Evolutionary conservation across 2,113 vertebrate genomes (phyloP), one percentile per base, ranked within the genome.

Genomic region (Oryzias celebensis): DNA sequence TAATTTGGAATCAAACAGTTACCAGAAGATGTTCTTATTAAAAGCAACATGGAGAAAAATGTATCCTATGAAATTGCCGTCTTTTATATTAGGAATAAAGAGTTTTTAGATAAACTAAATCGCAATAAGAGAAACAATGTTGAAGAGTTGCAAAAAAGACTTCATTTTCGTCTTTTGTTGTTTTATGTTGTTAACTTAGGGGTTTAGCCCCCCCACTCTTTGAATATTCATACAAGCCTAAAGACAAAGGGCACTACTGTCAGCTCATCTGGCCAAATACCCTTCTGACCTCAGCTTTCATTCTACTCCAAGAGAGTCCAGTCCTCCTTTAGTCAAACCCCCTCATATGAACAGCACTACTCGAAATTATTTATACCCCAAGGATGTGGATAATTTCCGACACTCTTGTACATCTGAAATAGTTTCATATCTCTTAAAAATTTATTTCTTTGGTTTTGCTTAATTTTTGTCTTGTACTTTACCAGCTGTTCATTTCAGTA

Each of bases 181-280:
- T 2, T 60, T 60, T 69, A 80, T 78, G 68, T 71, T 73, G 75
- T 45, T 62, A 81, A 71, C 73, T 77, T 75, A 84, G 14, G 58
- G 73, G 55, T 68, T 57, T 53, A 36, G 56, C 24, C 71, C 62
- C 65, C 52, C 57, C 45, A 28, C 26, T 28, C 7, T 66, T 69
- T 69, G 65, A 80, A 65, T 59, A 84, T 55, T 60, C 71, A 60
- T 65, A 71, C 78, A 67, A 74, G 72, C 71, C 74, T 55, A 60
- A 72, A 83, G 63, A 90, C 88, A 91, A 89, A 90, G 84, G 83
- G 65, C 80, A 82, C 81, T 62, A 87, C 78, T 90, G 88, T 90
- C 75, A 83, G 71, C 80, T 85, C 73, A 73, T 62, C 59, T 57
- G 70, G 75, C 64, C 66, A 77, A 62, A 75, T 58, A 60, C 48